Conservation (phyloP, 2,113 vertebrate genomes). For the Mormyrus lacerda region DNA sequence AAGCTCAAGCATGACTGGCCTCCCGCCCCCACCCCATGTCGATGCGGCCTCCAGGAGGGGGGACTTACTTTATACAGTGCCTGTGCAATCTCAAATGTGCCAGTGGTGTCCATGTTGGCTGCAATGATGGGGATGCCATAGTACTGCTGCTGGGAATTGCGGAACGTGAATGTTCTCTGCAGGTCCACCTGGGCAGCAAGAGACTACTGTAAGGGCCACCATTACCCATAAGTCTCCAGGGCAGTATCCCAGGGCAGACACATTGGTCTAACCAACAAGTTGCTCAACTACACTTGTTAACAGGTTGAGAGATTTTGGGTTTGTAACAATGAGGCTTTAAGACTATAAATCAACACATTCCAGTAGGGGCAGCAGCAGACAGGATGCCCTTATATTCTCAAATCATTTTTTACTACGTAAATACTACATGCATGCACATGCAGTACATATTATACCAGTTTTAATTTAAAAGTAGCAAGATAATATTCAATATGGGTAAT, state of each 20-base stretch:
- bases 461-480: neutral
- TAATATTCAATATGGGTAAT: neutral
- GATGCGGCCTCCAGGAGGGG: neutral
- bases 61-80: conserved; percentile 81
- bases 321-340: neutral
- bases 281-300: neutral
- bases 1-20: neutral
- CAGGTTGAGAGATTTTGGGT: neutral
- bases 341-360: neutral
- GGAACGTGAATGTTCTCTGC: conserved; percentile 87
- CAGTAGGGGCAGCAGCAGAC: neutral
- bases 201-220: neutral
- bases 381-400: neutral
- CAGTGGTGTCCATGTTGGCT: conserved; percentile 98
- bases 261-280: neutral
- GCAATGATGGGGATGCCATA: conserved; percentile 91
- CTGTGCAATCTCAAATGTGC: conserved; percentile 91
- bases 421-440: neutral
- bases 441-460: neutral
- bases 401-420: neutral
- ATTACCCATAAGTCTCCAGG: neutral
- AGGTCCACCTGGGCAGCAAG: conserved; percentile 76
- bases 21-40: neutral
- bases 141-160: conserved; percentile 94
- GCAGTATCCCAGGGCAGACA: neutral